Conservation (phyloP, 1,140 invertebrate genomes). For the Halictus rubicundus region DNA sequence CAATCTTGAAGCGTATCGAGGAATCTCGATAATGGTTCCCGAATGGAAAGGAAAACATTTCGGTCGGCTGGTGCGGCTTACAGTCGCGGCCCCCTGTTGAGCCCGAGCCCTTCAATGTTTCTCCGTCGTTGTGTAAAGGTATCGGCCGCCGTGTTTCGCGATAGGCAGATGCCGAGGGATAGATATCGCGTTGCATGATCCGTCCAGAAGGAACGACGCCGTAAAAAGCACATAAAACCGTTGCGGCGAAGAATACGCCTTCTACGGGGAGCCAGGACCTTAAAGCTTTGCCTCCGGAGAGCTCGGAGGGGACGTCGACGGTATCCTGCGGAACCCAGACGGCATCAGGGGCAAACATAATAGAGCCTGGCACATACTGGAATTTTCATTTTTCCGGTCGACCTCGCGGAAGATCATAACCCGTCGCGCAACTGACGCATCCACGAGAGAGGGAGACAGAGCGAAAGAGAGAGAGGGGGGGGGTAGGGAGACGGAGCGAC, state of each 20-base stretch:
- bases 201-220: conserved; percentile 64
- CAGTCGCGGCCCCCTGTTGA: not conserved
- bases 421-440: conserved; percentile 38
- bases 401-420: conserved; percentile 72
- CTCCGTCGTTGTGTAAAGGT: not conserved
- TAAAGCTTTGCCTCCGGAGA: conserved; percentile 61
- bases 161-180: conserved; percentile 16
- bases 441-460: conserved; percentile 37
- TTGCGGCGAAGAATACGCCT: conserved; percentile 51
- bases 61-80: not conserved
- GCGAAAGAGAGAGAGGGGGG: too few species aligned
- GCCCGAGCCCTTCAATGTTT: conserved; percentile 25
- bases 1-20: conserved; percentile 17
- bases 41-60: conserved; percentile 29
- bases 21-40: not conserved
- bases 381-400: conserved; percentile 76
- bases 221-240: conserved; percentile 69
- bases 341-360: conserved; percentile 65
- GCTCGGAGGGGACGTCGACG: not conserved
- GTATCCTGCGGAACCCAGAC: conserved; percentile 52
- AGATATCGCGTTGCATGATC: conserved; percentile 57
- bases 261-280: conserved; percentile 45
- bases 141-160: not conserved
- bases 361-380: conserved; percentile 64
- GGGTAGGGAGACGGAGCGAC: conserved; percentile 25